A percentile compares a stretch with the other conserved stretches of the same genome.
phyloP scores from a whole-genome alignment of 2,888 invertebrate species.

The Corbicula japonica region DNA sequence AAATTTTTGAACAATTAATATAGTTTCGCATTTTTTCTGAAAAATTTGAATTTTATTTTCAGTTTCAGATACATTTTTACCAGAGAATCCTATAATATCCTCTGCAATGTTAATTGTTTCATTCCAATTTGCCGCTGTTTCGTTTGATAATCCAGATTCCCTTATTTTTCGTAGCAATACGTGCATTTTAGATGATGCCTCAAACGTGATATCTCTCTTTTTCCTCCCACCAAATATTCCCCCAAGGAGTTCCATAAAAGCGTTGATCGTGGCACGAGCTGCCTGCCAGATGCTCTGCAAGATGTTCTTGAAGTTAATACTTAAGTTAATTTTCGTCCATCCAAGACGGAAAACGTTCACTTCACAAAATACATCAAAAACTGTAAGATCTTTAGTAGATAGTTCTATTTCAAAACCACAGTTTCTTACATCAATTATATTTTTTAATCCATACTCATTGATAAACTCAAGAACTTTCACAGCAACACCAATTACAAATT shows the following conservation, averaged over 20 bases:
- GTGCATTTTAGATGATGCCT: constrained; percentile 14
- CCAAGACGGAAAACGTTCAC: constrained; percentile 51
- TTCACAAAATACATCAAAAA: constrained; percentile 57
- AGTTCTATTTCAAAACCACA: constrained; percentile 58
- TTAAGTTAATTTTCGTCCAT: constrained; percentile 30
- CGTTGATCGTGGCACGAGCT: constrained; percentile 40
- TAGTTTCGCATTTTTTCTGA: constrained; percentile 26
- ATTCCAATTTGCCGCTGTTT: not conserved
- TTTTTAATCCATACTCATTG: constrained; percentile 51
- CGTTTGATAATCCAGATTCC: constrained; percentile 12
- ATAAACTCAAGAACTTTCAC: no score
- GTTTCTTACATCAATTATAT: constrained; percentile 45
- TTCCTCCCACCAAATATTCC: constrained; percentile 19
- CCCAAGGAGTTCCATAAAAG: not conserved
- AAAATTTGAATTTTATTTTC: constrained; percentile 14
- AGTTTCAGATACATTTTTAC: not conserved
- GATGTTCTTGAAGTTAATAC: constrained; percentile 42
- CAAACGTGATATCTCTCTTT: constrained; percentile 27
- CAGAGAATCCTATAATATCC: constrained; percentile 16
- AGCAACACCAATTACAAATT: no score
- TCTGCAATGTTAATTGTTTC: constrained; percentile 23
- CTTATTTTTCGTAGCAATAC: constrained; percentile 24
- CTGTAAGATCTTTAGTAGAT: constrained; percentile 30
- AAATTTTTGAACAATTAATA: constrained; percentile 1
- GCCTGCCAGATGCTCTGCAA: constrained; percentile 50